These are phyloP conservation scores for Venustoraphidia nigricollis DNA, from an alignment of 2,888 invertebrate genomes.

Conservation along the genomic window DNA sequence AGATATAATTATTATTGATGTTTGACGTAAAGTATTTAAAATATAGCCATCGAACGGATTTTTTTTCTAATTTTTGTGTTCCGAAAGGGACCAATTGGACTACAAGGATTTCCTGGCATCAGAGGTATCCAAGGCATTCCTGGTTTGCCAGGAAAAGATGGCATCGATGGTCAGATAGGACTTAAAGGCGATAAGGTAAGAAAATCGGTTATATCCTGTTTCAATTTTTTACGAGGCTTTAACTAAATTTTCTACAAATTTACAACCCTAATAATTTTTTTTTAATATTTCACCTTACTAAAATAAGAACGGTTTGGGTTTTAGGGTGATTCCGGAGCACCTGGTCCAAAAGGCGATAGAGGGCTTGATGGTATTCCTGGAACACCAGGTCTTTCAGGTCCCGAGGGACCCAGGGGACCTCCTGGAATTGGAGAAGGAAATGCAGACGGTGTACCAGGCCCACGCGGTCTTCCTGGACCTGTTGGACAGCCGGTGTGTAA, in stretches of 20 bases:
- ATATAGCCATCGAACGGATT: no score
- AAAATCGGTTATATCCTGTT: neutral
- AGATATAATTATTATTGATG: neutral
- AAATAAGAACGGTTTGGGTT: constrained; percentile 20
- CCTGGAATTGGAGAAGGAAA: constrained; percentile 14
- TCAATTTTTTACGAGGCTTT: neutral
- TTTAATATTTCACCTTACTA: neutral
- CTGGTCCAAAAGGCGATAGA: constrained; percentile 28
- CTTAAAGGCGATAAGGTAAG: constrained; percentile 26
- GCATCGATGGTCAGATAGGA: constrained; percentile 28
- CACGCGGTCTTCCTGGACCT: constrained; percentile 27
- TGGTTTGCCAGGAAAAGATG: constrained; percentile 28
- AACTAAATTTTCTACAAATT: neutral
- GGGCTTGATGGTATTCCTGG: constrained; percentile 20
- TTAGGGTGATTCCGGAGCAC: constrained; percentile 23
- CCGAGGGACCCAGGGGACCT: constrained; percentile 23
- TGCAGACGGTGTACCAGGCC: constrained; percentile 25
- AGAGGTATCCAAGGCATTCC: constrained; percentile 27
- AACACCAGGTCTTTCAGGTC: constrained; percentile 19
- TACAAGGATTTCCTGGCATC: constrained; percentile 27
- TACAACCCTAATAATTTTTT: no score
- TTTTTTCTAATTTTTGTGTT: neutral
- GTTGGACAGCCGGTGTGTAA: constrained; percentile 18
- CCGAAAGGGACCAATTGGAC: constrained; percentile 22
- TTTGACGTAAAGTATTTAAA: no score